A percentile compares a stretch with the other conserved stretches of the same genome.
These are phyloP conservation scores for Ciconia stormi DNA, from an alignment of 2,113 vertebrate species.

Conservation along the genomic window DNA sequence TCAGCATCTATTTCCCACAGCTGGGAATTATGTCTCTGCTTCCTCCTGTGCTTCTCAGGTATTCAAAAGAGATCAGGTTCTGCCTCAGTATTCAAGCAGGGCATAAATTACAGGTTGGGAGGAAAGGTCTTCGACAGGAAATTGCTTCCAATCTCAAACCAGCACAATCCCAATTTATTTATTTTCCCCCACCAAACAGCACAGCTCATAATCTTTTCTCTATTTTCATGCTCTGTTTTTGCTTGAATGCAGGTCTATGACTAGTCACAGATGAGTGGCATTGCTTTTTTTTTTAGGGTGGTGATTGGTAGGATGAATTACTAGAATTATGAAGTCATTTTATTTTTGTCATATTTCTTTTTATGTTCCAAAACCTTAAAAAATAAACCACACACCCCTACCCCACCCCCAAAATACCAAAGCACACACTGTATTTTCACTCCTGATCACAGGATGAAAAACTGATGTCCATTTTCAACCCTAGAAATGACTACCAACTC, in stretches of 20 bases:
- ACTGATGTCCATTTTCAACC: background rate
- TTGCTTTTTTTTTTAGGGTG: background rate
- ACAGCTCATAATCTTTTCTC: background rate
- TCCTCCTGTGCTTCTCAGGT: background rate
- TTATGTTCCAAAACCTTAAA: background rate
- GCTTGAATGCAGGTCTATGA: background rate
- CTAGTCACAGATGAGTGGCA: background rate
- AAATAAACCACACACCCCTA: background rate
- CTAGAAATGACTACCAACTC: background rate
- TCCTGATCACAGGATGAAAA: background rate
- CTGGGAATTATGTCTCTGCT: background rate
- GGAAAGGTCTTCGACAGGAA: background rate
- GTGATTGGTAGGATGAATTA: background rate
- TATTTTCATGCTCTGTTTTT: background rate
- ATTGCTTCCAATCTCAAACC: background rate
- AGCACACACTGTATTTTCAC: background rate
- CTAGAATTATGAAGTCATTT: background rate
- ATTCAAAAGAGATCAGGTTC: background rate
- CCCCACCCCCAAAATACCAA: background rate
- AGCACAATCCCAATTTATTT: background rate
- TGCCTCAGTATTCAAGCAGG: background rate
- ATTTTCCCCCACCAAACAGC: background rate
- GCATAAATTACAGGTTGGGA: background rate
- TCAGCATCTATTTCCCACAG: background rate
- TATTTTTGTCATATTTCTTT: background rate